Percentiles rank a stretch among this genome's conserved stretches.
phyloP scores from a whole-genome alignment of 1,140 invertebrate genomes.

The Gonioctena quinquepunctata region DNA sequence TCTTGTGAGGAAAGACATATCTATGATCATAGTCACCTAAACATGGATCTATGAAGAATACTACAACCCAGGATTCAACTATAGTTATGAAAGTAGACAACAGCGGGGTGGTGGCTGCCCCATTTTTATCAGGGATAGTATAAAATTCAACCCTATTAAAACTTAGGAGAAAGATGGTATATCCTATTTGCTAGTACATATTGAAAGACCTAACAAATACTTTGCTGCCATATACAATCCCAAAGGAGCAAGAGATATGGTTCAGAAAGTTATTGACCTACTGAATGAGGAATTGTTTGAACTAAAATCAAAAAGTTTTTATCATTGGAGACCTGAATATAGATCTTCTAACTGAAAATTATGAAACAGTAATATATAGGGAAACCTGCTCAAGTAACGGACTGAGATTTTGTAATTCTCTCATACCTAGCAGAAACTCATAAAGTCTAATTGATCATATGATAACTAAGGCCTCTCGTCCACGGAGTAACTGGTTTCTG shows the following conservation, averaged over 20 bases:
- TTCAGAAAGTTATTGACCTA: background rate
- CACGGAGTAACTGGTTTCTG: no score
- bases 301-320: background rate
- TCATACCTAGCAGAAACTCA: background rate
- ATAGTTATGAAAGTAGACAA: background rate
- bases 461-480: background rate
- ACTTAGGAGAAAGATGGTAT: background rate
- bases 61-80: background rate
- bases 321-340: background rate
- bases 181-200: background rate
- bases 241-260: background rate
- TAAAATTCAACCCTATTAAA: background rate
- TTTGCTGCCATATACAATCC: background rate
- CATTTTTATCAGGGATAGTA: background rate
- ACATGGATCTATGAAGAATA: background rate
- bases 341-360: background rate
- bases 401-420: no score
- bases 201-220: background rate
- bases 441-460: background rate
- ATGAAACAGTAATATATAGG: background rate
- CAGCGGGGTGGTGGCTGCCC: no score
- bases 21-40: background rate
- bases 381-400: background rate
- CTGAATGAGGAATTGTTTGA: no score
- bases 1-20: background rate